Base-by-base conservation (phyloP, 2,797 vertebrate species). In the Pantherophis vulpinus region DNA sequence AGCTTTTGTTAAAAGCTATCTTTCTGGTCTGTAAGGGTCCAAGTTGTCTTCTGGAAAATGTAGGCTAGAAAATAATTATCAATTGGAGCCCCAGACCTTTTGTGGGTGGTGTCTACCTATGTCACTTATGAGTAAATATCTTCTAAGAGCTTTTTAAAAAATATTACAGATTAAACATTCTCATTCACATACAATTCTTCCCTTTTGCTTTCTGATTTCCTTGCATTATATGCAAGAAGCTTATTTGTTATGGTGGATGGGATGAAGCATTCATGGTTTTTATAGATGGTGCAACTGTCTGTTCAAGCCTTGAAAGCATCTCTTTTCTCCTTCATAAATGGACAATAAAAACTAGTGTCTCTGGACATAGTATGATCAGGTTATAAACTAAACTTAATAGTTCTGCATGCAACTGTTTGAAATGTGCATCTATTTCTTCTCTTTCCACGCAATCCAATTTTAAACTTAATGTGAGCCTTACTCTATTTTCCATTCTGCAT, bases 1-100 rank as follows among this genome's bases (percentile, higher is more conserved):
- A 74, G 86, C 54, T 37, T 14, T 27, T 83, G 29, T 16, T 42
- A 42, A 42, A 42, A 42, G 42, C 27, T 60, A 25, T 7, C 8
- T 0, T n/a, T 63, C 25, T 92, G 58, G 9, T 54, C 58, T 83
- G 6, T 83, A 90, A 42, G 10, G 5, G 16, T 54, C 9, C 61
- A 70, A n/a, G 9, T 61, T 4, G n/a, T 32, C 14, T 54, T 87
- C 29, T 87, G 60, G 59, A 87, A 55, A 32, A 47, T 16, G 6
- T 55, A n/a, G 37, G 16, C 86, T 29, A 61, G 97, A 94, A 93
- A 91, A 97, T 97, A 95, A 97, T 54, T 23, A 60, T 95, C 96
- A 97, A 93, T 93, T 93, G 56, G 32, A 86, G 93, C 56, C 4
- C 25, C 56, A 59, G 14, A 10, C 32, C n/a, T 56, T 47, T n/a